These are phyloP conservation scores for Acrocephalus scirpaceus DNA, from an alignment of 2,797 vertebrate genomes.

Conservation along the genomic window DNA sequence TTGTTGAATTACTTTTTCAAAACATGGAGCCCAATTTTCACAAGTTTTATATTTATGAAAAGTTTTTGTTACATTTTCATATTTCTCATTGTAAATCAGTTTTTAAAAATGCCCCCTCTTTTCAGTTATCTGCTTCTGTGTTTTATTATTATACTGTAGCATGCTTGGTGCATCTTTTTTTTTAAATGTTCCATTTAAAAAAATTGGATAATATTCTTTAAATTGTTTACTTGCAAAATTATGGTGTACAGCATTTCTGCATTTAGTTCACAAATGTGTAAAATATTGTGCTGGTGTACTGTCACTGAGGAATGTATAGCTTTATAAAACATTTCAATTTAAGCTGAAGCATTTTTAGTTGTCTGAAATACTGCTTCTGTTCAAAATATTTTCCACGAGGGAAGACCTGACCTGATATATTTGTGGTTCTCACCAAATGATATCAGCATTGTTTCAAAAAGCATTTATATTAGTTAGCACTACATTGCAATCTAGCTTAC, in stretches of 20 bases:
- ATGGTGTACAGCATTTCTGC: constrained; percentile 57
- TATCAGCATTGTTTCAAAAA: constrained; percentile 6
- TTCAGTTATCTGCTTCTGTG: constrained; percentile 59
- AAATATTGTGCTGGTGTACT: constrained; percentile 53
- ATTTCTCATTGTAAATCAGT: constrained; percentile 58
- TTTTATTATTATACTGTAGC: constrained; percentile 70
- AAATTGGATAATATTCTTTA: constrained; percentile 52
- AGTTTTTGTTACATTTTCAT: constrained; percentile 59
- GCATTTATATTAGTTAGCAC: constrained; percentile 3
- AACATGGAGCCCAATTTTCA: constrained; percentile 45
- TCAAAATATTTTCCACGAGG: constrained; percentile 54
- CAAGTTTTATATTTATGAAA: constrained; percentile 52
- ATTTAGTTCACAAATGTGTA: constrained; percentile 55
- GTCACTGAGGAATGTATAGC: constrained; percentile 58
- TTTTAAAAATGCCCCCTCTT: constrained; percentile 52
- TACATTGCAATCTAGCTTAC: constrained; percentile 41
- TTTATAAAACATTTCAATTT: constrained; percentile 63
- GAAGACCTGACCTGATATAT: constrained; percentile 61
- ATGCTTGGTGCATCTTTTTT: constrained; percentile 53
- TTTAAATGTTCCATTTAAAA: constrained; percentile 43
- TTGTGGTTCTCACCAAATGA: constrained; percentile 46
- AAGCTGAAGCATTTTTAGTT: constrained; percentile 65
- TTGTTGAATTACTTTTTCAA: constrained; percentile 39
- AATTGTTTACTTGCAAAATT: constrained; percentile 58
- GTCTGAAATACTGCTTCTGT: constrained; percentile 65